These are phyloP conservation scores for Rhagophthalmus giganteus DNA, from an alignment of 2,888 invertebrate genomes.

Conservation along the genomic window DNA sequence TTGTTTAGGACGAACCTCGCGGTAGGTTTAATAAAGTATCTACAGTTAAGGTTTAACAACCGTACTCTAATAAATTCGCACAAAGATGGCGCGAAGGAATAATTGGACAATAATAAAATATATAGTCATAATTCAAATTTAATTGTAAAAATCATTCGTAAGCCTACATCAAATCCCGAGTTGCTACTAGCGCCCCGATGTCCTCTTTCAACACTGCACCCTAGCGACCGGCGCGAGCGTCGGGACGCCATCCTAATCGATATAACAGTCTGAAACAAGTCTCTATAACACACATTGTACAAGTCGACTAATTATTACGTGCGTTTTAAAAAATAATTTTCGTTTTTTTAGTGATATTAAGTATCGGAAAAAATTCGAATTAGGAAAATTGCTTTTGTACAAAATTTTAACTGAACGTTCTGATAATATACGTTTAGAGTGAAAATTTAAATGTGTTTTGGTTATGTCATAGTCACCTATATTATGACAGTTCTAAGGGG, in stretches of 20 bases:
- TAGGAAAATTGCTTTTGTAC: constrained; percentile 1
- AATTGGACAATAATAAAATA: too few species aligned
- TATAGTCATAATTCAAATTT: constrained; percentile 9
- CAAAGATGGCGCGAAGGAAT: too few species aligned
- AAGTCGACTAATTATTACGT: constrained; percentile 28
- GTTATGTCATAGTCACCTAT: constrained; percentile 36
- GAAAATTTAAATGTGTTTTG: constrained; percentile 27
- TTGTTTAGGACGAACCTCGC: too few species aligned
- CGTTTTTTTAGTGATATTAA: neutral
- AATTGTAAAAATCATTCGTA: constrained; percentile 17
- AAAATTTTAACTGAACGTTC: too few species aligned
- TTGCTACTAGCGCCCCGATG: constrained; percentile 37
- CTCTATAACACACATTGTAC: constrained; percentile 42
- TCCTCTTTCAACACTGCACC: constrained; percentile 42
- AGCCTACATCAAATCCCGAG: constrained; percentile 30
- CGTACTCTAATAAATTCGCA: too few species aligned
- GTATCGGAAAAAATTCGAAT: neutral
- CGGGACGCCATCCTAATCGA: constrained; percentile 48
- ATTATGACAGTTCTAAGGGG: constrained; percentile 35
- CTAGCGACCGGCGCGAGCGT: constrained; percentile 45
- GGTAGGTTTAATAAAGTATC: too few species aligned
- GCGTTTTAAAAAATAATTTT: constrained; percentile 22
- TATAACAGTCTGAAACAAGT: constrained; percentile 52
- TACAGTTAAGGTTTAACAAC: too few species aligned
- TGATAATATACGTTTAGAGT: too few species aligned